Conservation (phyloP, 2,888 invertebrate species). For the Eugnorisma glareosa region DNA sequence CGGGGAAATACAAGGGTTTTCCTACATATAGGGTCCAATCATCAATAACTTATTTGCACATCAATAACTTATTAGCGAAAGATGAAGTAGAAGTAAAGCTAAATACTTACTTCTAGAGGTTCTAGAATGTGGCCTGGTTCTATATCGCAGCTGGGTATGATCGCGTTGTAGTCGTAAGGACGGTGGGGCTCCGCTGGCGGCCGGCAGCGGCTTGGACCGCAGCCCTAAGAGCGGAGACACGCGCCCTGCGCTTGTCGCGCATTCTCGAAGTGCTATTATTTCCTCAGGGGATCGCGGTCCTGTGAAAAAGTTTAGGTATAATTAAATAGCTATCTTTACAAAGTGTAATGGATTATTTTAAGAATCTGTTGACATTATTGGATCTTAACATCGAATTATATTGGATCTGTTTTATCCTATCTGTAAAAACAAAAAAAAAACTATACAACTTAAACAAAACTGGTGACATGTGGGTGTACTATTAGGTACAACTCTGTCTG, state of each 20-base stretch:
- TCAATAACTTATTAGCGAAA: neutral
- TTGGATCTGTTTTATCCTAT: no score
- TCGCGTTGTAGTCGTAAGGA: constrained; percentile 90
- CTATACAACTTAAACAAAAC: no score
- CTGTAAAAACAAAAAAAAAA: no score
- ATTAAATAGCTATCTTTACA: neutral
- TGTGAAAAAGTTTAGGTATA: constrained; percentile 43
- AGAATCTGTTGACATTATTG: neutral
- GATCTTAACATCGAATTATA: neutral
- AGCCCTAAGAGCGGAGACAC: constrained; percentile 91
- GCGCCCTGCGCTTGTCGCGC: constrained; percentile 93
- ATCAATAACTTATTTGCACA: neutral
- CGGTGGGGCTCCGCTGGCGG: constrained; percentile 93
- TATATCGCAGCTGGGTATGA: constrained; percentile 89
- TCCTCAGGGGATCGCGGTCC: constrained; percentile 90
- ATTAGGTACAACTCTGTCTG: no score
- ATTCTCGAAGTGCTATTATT: constrained; percentile 97
- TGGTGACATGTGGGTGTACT: no score
- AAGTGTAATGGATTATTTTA: neutral
- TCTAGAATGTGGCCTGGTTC: constrained; percentile 90
- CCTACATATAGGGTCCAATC: neutral
- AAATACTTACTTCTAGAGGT: constrained; percentile 81
- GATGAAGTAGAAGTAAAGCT: neutral
- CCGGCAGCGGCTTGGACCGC: constrained; percentile 92
- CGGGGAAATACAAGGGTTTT: neutral